Evolutionary conservation across 2,797 vertebrate genomes (phyloP).

Genomic region (Mormyrops attenuatus): DNA sequence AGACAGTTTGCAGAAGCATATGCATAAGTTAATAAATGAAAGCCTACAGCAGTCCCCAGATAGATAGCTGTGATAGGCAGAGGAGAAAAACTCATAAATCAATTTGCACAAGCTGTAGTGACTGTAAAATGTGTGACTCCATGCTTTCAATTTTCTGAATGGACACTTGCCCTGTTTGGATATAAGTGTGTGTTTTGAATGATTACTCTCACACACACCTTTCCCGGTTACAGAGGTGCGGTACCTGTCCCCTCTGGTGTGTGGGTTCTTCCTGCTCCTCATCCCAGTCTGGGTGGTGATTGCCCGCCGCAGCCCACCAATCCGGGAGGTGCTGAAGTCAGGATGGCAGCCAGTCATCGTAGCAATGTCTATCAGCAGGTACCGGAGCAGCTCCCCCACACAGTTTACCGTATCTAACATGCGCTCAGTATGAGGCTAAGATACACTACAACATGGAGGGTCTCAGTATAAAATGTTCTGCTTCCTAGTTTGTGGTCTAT

Average conservation of each 20-base stretch:
- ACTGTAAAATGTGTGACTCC: not conserved
- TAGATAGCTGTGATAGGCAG: not conserved
- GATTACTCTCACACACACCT: not conserved
- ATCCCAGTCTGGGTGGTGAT: conserved; percentile 82
- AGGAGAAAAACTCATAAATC: not conserved
- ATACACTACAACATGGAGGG: not conserved
- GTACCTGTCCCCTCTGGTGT: conserved; percentile 77
- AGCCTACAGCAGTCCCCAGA: not conserved
- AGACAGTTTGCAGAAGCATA: not conserved
- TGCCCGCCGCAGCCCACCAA: conserved; percentile 70
- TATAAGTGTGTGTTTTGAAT: not conserved
- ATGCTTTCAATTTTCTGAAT: not conserved
- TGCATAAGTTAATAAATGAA: not conserved
- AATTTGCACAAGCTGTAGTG: not conserved
- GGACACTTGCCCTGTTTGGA: not conserved
- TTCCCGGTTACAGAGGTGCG: conserved; percentile 57
- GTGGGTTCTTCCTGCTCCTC: conserved; percentile 71
- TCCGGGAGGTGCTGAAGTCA: conserved; percentile 75
- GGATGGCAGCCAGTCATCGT: conserved; percentile 91
- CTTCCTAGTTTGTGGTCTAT: not conserved
- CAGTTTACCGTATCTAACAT: not conserved
- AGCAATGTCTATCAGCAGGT: conserved; percentile 97
- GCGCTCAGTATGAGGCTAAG: not conserved
- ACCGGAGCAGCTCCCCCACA: conserved; percentile 10
- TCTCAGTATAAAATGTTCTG: not conserved